Percentiles rank a stretch among this genome's conserved stretches.
These are phyloP conservation scores for Lasioglossum villosulum DNA, from an alignment of 2,888 invertebrate genomes.

Conservation along the genomic window DNA sequence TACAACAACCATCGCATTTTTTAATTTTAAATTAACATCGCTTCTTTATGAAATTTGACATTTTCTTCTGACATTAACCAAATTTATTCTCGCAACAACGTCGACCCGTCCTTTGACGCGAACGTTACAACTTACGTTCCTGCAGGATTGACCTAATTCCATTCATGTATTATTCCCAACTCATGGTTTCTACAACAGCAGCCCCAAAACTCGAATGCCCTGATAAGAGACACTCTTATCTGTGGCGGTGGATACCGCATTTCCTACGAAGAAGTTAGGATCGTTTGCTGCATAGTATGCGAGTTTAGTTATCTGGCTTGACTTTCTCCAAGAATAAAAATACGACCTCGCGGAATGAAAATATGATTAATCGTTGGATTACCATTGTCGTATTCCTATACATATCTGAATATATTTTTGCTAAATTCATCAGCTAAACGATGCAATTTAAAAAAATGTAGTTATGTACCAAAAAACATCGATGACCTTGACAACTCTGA, in stretches of 20 bases:
- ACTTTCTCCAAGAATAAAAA: neutral
- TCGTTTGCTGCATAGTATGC: neutral
- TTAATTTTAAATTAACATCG: too few species aligned
- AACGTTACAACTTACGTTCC: neutral
- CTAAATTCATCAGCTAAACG: too few species aligned
- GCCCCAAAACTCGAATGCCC: neutral
- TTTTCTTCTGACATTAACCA: neutral
- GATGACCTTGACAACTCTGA: too few species aligned
- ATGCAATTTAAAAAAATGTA: too few species aligned
- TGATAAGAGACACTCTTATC: conserved; percentile 4
- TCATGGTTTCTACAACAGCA: conserved; percentile 10
- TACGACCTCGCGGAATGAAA: neutral
- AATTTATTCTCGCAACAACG: neutral
- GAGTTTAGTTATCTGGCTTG: neutral
- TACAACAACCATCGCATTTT: too few species aligned
- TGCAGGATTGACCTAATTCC: neutral
- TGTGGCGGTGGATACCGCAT: neutral
- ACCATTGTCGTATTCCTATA: too few species aligned
- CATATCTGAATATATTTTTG: too few species aligned
- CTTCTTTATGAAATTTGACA: too few species aligned
- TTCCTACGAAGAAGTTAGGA: conserved; percentile 4
- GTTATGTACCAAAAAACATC: too few species aligned
- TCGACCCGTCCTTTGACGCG: neutral
- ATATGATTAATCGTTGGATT: too few species aligned
- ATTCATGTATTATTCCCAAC: neutral